These are phyloP conservation scores for Podargus strigoides DNA, from an alignment of 2,797 vertebrate species.

Conservation along the genomic window DNA sequence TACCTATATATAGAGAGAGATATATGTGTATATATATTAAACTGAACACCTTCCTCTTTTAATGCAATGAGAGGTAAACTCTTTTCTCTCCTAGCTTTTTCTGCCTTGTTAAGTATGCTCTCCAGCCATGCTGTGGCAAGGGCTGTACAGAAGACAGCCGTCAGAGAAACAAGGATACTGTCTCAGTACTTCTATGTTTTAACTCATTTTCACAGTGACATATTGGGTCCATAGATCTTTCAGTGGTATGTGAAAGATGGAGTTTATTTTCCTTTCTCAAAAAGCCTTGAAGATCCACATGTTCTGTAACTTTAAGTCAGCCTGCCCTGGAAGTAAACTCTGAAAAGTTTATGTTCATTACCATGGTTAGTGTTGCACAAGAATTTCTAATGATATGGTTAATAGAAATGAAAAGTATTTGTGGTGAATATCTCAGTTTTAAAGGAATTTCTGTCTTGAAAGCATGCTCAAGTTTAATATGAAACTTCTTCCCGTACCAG, in stretches of 20 bases:
- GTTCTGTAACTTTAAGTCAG: neutral
- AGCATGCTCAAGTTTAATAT: rapidly evolving
- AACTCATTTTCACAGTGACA: neutral
- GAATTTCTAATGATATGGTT: neutral
- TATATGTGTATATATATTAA: rapidly evolving
- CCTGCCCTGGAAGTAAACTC: neutral
- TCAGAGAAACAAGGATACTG: neutral
- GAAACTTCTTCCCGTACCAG: neutral
- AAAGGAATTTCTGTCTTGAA: neutral
- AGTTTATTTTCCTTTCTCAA: neutral
- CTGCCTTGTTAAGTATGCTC: rapidly evolving
- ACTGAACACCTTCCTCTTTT: neutral
- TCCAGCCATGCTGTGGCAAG: neutral
- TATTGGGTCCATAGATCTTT: neutral
- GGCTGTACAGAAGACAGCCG: neutral
- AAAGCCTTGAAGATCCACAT: neutral
- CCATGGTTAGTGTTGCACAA: neutral
- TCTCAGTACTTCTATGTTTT: neutral
- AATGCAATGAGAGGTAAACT: neutral
- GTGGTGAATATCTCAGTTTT: neutral
- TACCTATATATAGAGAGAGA: rapidly evolving
- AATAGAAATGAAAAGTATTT: neutral
- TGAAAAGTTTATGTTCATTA: neutral
- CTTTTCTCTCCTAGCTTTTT: neutral
- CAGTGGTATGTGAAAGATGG: neutral